Conservation (phyloP, 2,113 vertebrate genomes). For the Forbesichthys agassizii region DNA sequence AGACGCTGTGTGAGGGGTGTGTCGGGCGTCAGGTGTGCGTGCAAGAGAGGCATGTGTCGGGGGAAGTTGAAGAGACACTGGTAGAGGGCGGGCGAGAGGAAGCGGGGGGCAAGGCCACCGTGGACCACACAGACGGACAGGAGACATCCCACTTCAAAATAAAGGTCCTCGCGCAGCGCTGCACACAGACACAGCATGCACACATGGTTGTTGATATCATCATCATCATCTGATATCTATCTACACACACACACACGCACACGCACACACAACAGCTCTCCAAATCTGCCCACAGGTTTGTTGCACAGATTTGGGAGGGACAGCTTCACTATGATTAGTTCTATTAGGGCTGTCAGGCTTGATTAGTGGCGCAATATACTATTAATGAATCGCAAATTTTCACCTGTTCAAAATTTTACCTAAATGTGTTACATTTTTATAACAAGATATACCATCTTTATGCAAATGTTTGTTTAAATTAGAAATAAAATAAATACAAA, state of each 20-base stretch:
- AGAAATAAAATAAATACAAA: too few relatives aligned
- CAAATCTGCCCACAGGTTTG: too few relatives aligned
- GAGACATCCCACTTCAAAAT: conserved; percentile 81
- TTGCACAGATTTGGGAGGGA: too few relatives aligned
- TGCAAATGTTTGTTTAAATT: too few relatives aligned
- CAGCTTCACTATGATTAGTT: too few relatives aligned
- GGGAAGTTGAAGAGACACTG: conserved; percentile 77
- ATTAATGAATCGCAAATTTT: too few relatives aligned
- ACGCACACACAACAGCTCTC: neutral
- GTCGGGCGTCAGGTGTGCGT: conserved; percentile 65
- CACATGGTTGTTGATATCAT: neutral
- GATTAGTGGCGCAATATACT: too few relatives aligned
- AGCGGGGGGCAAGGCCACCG: conserved; percentile 82
- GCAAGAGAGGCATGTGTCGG: conserved; percentile 48
- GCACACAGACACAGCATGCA: neutral
- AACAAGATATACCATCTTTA: too few relatives aligned
- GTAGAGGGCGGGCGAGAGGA: conserved; percentile 88
- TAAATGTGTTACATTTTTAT: too few relatives aligned
- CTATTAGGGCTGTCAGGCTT: too few relatives aligned
- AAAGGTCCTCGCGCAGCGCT: conserved; percentile 81
- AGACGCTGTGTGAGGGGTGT: conserved; percentile 38
- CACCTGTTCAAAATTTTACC: too few relatives aligned
- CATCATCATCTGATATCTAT: neutral
- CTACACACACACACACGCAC: neutral
- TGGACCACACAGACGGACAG: conserved; percentile 84